Percentiles rank a stretch among this genome's conserved stretches.
These are phyloP conservation scores for Schizaphis graminum DNA, from an alignment of 2,888 invertebrate genomes.

Conservation along the genomic window DNA sequence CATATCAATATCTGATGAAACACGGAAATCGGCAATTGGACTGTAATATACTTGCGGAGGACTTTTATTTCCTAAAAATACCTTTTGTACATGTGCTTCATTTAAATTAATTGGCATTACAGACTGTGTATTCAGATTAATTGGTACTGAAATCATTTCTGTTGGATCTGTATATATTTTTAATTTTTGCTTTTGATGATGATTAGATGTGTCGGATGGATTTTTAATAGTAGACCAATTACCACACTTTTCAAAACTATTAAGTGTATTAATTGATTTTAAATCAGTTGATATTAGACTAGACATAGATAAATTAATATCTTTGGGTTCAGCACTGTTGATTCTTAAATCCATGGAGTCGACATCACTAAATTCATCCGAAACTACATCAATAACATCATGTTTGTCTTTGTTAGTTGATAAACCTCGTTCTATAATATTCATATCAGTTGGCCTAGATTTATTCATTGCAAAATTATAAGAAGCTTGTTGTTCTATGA, in stretches of 20 bases:
- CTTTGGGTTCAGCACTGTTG: constrained; percentile 7
- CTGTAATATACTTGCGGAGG: constrained; percentile 42
- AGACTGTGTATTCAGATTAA: constrained; percentile 19
- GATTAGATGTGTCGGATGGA: constrained; percentile 19
- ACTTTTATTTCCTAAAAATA: constrained; percentile 57
- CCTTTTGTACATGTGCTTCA: constrained; percentile 46
- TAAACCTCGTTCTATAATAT: not conserved
- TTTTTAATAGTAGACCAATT: constrained; percentile 48
- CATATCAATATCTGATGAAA: constrained; percentile 27
- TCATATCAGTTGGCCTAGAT: not conserved
- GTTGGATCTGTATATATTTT: constrained; percentile 56
- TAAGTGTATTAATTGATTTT: constrained; percentile 12
- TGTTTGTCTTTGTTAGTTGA: not conserved
- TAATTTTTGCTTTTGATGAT: constrained; percentile 37
- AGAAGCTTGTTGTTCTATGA: not conserved
- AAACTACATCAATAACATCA: constrained; percentile 21
- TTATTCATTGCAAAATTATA: constrained; percentile 40
- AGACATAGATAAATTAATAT: constrained; percentile 29
- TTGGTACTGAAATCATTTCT: constrained; percentile 31
- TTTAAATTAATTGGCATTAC: constrained; percentile 44
- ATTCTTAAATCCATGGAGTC: constrained; percentile 56
- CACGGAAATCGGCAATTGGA: constrained; percentile 33
- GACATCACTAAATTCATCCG: constrained; percentile 48
- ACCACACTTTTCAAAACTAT: constrained; percentile 37
- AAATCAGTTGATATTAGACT: constrained; percentile 34